Evolutionary conservation across 2,113 vertebrate genomes (phyloP), one percentile per base, ranked within the genome.

Genomic region (Bubo blakistoni): DNA sequence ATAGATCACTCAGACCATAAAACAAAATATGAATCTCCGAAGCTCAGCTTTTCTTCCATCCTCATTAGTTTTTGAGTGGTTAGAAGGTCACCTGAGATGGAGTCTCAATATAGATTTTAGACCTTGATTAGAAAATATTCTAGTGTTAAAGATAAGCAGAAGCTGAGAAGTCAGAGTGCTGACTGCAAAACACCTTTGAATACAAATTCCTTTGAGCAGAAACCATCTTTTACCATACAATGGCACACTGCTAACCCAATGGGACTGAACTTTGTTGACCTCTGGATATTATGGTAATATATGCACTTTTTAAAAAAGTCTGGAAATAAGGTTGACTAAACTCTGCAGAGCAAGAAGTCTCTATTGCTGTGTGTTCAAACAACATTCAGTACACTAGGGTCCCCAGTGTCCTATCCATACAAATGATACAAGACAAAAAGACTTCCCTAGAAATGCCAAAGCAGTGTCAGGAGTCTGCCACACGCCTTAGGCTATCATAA

Each of bases 1-100:
- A 80, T 47, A 86, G 52, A 86, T 94, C 83, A 70, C 40, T 82
- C 21, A 55, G 44, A 62, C 70, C 65, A 10, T 77, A 94, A 79
- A 93, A 67, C 36, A 82, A 58, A 88, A 86, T 51, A 76, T 12
- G 19, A 86, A 65, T 72, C 84, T 72, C 29, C 52, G 55, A 86
- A 92, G 73, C 73, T 88, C 69, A 83, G 49, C n/a, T 86, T 80
- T 79, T 78, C 67, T 90, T 94, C 88, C 29, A 47, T 66, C 65
- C 40, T 95, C 91, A 86, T 96, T 95, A 96, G 73, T 70, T 89
- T 91, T 88, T 85, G 55, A 90, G 46, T 85, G 54, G 73, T 87
- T 94, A 94, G 76, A 91, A 93, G 74, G 95, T 94, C 86, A 92
- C 66, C 29, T 17, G 73, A 94, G 77, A 65, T 36, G 27, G 49